phyloP scores from a whole-genome alignment of 2,888 invertebrate species.

The Euplagia quadripunctaria region DNA sequence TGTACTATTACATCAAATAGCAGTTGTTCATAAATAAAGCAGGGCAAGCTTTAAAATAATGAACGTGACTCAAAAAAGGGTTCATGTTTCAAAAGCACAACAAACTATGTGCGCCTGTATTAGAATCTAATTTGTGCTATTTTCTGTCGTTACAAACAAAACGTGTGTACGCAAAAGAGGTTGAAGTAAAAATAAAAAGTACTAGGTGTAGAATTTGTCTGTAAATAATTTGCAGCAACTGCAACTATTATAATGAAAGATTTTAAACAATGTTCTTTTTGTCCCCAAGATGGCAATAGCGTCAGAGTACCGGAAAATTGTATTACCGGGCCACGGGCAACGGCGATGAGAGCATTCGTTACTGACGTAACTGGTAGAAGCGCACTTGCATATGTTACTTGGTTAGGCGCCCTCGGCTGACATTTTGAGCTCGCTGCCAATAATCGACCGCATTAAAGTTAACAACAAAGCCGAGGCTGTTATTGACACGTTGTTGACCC shows the following conservation, averaged over 20 bases:
- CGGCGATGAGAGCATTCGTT: slow-evolving; percentile 82
- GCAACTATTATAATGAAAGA: slow-evolving; percentile 58
- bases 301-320: slow-evolving; percentile 77
- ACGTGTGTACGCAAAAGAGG: background rate
- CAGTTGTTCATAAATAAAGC: too few relatives aligned
- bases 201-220: slow-evolving; percentile 47
- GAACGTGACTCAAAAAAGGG: slow-evolving; percentile 4
- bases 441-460: slow-evolving; percentile 26
- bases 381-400: slow-evolving; percentile 64
- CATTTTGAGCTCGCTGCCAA: slow-evolving; percentile 24
- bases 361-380: slow-evolving; percentile 69
- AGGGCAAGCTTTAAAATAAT: background rate
- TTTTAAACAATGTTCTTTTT: slow-evolving; percentile 71
- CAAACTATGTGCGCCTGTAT: slow-evolving; percentile 6
- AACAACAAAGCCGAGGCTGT: slow-evolving; percentile 33
- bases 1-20: background rate
- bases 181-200: slow-evolving; percentile 21
- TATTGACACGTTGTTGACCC: slow-evolving; percentile 48
- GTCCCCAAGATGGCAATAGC: slow-evolving; percentile 82
- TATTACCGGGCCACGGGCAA: slow-evolving; percentile 75
- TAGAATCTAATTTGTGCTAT: background rate
- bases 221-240: slow-evolving; percentile 43
- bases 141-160: background rate
- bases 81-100: slow-evolving; percentile 8
- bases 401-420: slow-evolving; percentile 43